Conservation (phyloP, 2,113 vertebrate species). For the Anseranas semipalmata region DNA sequence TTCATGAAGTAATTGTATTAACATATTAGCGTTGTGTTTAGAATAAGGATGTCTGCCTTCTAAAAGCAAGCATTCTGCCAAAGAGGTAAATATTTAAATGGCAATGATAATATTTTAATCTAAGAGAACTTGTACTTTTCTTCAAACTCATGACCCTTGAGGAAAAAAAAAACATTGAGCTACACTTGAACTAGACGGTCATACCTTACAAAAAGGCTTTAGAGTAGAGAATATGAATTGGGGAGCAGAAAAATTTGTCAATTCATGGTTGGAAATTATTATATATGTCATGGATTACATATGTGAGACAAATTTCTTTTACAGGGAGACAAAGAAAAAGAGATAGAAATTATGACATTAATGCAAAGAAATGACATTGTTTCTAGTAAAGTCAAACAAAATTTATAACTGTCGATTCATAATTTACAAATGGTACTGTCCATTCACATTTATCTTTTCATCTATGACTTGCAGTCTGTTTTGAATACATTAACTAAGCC, state of each 20-base stretch:
- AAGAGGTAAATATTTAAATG: conserved; percentile 8
- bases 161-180: not conserved
- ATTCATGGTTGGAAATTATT: not conserved
- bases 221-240: not conserved
- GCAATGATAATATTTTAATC: not conserved
- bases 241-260: not conserved
- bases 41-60: not conserved
- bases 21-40: not conserved
- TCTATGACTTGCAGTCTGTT: not conserved
- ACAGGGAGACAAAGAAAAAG: not conserved
- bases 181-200: not conserved
- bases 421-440: not conserved
- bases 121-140: not conserved
- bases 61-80: not conserved
- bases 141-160: not conserved
- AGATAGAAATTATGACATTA: not conserved
- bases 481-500: not conserved
- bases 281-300: not conserved
- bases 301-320: not conserved
- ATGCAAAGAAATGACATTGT: not conserved
- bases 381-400: not conserved
- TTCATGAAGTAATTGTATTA: not conserved
- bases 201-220: not conserved
- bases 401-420: not conserved
- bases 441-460: not conserved